phyloP scores from a whole-genome alignment of 2,888 invertebrate species.

The Cataglyphis livida region DNA sequence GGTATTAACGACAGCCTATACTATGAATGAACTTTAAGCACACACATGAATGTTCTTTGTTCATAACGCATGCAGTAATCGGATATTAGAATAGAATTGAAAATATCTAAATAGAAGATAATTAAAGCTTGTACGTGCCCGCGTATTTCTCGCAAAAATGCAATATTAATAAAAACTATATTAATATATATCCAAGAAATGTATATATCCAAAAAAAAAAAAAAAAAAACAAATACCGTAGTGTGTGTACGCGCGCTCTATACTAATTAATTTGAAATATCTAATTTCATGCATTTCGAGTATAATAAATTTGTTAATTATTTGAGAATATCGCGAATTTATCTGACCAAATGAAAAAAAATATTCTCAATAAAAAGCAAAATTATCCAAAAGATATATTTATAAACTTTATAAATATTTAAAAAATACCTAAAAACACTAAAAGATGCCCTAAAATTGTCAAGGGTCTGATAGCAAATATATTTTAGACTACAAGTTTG shows the following conservation, averaged over 20 bases:
- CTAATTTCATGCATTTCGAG: slow-evolving; percentile 36
- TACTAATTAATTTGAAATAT: slow-evolving; percentile 53
- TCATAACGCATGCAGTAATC: slow-evolving; percentile 38
- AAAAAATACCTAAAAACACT: not conserved
- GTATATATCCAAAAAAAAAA: not conserved
- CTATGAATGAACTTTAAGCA: slow-evolving; percentile 76
- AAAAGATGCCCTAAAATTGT: not conserved
- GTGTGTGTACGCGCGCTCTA: slow-evolving; percentile 34
- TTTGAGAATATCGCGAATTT: not conserved
- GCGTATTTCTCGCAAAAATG: slow-evolving; percentile 57
- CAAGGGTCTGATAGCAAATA: not conserved
- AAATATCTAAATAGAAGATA: slow-evolving; percentile 56
- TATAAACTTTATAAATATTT: not conserved
- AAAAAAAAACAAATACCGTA: slow-evolving; percentile 30
- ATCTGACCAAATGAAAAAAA: slow-evolving; percentile 13
- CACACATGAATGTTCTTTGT: slow-evolving; percentile 27
- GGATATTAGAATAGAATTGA: slow-evolving; percentile 12
- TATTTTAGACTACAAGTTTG: slow-evolving; percentile 42
- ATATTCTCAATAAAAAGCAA: slow-evolving; percentile 16
- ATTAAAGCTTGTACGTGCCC: slow-evolving; percentile 54
- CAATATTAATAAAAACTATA: slow-evolving; percentile 26
- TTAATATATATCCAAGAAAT: slow-evolving; percentile 2
- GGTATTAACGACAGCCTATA: slow-evolving; percentile 72
- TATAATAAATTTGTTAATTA: not conserved
- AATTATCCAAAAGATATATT: not conserved